phyloP scores from a whole-genome alignment of 2,113 vertebrate genomes.

The Bufo gargarizans region DNA sequence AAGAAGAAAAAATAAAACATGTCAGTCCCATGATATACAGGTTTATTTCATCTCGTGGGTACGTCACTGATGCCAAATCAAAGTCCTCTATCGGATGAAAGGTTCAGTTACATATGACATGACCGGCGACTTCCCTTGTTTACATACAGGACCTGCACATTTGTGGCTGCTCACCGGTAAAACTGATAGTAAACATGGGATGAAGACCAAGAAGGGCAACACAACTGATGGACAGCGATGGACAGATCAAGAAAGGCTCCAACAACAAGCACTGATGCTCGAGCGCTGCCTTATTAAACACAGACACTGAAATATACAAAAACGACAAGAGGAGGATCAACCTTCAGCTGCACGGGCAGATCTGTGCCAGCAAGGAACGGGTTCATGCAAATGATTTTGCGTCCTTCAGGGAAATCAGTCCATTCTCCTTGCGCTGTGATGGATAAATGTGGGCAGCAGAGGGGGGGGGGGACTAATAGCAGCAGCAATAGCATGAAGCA shows the following conservation, averaged over 20 bases:
- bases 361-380: constrained; percentile 31
- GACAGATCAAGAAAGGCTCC: neutral
- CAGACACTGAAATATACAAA: constrained; percentile 22
- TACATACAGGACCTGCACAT: neutral
- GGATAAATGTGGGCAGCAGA: constrained; percentile 55
- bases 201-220: neutral
- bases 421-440: constrained; percentile 52
- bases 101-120: neutral
- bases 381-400: constrained; percentile 50
- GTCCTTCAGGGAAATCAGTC: constrained; percentile 58
- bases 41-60: constrained; percentile 23
- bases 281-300: neutral
- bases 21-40: constrained; percentile 3
- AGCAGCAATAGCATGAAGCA: constrained; percentile 48
- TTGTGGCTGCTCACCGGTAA: neutral
- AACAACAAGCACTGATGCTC: neutral
- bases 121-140: neutral
- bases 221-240: neutral
- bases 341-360: constrained; percentile 9
- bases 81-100: neutral
- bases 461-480: constrained; percentile 40
- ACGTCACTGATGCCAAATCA: constrained; percentile 35
- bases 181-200: constrained; percentile 9
- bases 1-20: constrained; percentile 18
- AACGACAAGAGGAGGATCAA: constrained; percentile 1